Base-by-base conservation (phyloP, 2,888 invertebrate species). In the Torymus tubicola region DNA sequence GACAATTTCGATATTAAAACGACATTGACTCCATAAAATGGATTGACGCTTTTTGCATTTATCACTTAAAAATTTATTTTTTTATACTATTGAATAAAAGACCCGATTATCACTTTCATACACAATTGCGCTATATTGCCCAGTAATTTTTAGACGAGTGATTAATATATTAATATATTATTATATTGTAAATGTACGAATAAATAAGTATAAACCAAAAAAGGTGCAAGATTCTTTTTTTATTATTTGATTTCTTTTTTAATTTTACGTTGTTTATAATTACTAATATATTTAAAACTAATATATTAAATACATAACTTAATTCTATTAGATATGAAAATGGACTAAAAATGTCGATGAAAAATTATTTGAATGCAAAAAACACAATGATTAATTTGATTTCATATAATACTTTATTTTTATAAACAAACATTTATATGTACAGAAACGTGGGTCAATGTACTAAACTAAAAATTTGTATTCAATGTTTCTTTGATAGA, bases 1-100 rank as follows among this genome's bases (percentile, higher is more conserved):
- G 95, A 81, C 95, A 96, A 89, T 96, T 96, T 92, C 94, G 96
- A 90, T 96, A 96, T 91, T 96, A 93, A 82, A 31, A 63, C 16
- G 42, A 57, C n/a, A 50, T 18, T 42, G 64, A 68, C 13, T 71
- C 18, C 13, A 73, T 63, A 14, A 65, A 16, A 11, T 68, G 53
- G 12, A 80, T 64, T 50, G 71, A 78, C 73, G 81, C 79, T 70
- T 31, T 31, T 73, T 81, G 78, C 72, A 82, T 81, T 79, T 70
- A 78, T 75, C 50, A 76, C 12, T 42, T 67, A 72, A 68, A 74
- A 82, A 67, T 76, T 82, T 76, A 82, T 81, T 83, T 79, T 82
- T 83, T 81, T 77, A 82, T 76, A 81, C 63, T 69, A 72, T 63
- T 60, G 50, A 80, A 80, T 71, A 60, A 58, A 69, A 67, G 14